phyloP scores from a whole-genome alignment of 2,113 vertebrate species.

The Scortum barcoo region DNA sequence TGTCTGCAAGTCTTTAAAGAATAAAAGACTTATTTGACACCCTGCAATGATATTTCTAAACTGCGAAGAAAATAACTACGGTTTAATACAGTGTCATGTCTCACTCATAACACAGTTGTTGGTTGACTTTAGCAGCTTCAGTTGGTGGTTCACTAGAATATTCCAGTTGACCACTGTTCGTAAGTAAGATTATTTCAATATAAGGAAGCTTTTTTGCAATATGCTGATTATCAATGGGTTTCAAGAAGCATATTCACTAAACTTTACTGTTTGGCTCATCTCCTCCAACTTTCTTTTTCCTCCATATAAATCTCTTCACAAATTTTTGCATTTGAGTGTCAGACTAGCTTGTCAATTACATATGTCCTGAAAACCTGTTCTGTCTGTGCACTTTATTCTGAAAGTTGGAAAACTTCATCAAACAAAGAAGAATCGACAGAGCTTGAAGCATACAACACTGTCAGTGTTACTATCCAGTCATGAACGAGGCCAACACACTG shows the following conservation, averaged over 20 bases:
- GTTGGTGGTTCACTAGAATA: background rate
- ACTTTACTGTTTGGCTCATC: slow-evolving; percentile 1
- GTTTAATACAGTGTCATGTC: background rate
- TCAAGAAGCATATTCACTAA: background rate
- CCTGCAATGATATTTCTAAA: background rate
- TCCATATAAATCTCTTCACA: background rate
- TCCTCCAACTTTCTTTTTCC: slow-evolving; percentile 1
- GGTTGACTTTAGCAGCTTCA: background rate
- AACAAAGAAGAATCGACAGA: background rate
- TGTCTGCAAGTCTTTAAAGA: background rate
- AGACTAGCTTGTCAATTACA: background rate
- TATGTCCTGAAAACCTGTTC: background rate
- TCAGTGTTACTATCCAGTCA: background rate
- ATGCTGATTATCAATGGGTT: background rate
- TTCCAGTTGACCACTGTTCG: background rate
- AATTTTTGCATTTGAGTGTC: background rate
- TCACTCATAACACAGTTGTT: slow-evolving; percentile 12
- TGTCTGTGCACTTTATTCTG: background rate
- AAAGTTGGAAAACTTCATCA: background rate
- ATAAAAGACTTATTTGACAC: slow-evolving; percentile 2
- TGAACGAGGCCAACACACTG: slow-evolving; percentile 13
- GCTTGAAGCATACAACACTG: background rate
- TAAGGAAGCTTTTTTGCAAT: background rate
- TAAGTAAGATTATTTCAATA: background rate
- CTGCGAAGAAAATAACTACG: background rate